phyloP scores from a whole-genome alignment of 1,140 invertebrate species.

The Wasmannia auropunctata region DNA sequence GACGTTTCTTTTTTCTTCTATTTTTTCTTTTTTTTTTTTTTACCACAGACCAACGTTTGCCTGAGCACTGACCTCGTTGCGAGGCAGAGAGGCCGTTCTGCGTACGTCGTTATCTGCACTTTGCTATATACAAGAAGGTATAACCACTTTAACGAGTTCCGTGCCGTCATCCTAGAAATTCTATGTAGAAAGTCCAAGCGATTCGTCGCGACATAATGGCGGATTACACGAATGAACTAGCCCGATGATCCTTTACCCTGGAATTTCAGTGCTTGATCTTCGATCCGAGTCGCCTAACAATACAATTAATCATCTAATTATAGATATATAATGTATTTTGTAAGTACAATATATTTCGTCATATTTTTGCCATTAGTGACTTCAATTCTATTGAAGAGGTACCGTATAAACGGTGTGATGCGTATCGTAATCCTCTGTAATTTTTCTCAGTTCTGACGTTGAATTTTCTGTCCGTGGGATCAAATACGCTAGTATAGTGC shows the following conservation, averaged over 20 bases:
- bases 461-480: conserved; percentile 20
- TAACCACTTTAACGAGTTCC: conserved; percentile 52
- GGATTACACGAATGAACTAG: conserved; percentile 22
- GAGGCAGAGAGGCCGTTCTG: neutral
- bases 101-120: conserved; percentile 42
- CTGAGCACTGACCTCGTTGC: conserved; percentile 34
- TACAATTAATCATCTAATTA: neutral
- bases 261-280: neutral
- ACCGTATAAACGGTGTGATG: neutral
- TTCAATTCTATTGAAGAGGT: neutral
- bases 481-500: neutral
- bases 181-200: neutral
- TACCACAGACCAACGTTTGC: neutral
- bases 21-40: neutral
- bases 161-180: conserved; percentile 9
- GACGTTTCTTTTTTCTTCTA: neutral
- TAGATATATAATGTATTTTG: neutral
- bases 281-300: neutral
- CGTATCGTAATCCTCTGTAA: neutral
- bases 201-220: conserved; percentile 5
- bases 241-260: neutral
- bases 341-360: neutral
- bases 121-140: conserved; percentile 35
- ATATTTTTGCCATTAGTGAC: neutral
- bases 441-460: conserved; percentile 15